Evolutionary conservation across 2,888 invertebrate species (phyloP).

Genomic region (Eulithis testata): DNA sequence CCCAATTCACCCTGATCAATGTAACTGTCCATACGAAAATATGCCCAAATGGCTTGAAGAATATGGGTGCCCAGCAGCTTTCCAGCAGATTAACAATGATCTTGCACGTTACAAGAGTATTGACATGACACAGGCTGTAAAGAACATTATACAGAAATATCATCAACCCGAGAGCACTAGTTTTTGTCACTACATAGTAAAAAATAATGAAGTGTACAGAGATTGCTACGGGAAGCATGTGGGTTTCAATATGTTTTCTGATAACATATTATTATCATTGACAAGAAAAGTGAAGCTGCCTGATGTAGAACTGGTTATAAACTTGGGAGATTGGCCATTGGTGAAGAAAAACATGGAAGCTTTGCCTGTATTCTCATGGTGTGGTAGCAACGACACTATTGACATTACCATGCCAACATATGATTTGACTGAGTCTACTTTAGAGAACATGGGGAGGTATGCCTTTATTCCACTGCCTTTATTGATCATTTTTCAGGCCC

Average conservation of each 20-base stretch:
- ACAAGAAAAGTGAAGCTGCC: slow-evolving; percentile 92
- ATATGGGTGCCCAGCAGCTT: slow-evolving; percentile 86
- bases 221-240: slow-evolving; percentile 97
- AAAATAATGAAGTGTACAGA: slow-evolving; percentile 92
- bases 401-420: slow-evolving; percentile 98
- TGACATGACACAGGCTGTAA: slow-evolving; percentile 88
- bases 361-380: slow-evolving; percentile 97
- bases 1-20: slow-evolving; percentile 91
- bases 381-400: slow-evolving; percentile 92
- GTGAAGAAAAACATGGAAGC: slow-evolving; percentile 82
- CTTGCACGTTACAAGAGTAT: slow-evolving; percentile 87
- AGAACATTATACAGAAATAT: slow-evolving; percentile 87
- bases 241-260: slow-evolving; percentile 98
- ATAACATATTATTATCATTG: slow-evolving; percentile 92
- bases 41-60: slow-evolving; percentile 87
- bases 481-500: no score
- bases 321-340: slow-evolving; percentile 98
- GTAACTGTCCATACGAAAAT: slow-evolving; percentile 90
- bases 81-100: slow-evolving; percentile 89
- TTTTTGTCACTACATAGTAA: slow-evolving; percentile 95
- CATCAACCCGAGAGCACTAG: slow-evolving; percentile 92
- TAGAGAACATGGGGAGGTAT: slow-evolving; percentile 97
- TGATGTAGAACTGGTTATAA: slow-evolving; percentile 95
- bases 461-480: slow-evolving; percentile 4
- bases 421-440: slow-evolving; percentile 95